phyloP scores from a whole-genome alignment of 2,797 vertebrate species.

The Poecilia gillii region DNA sequence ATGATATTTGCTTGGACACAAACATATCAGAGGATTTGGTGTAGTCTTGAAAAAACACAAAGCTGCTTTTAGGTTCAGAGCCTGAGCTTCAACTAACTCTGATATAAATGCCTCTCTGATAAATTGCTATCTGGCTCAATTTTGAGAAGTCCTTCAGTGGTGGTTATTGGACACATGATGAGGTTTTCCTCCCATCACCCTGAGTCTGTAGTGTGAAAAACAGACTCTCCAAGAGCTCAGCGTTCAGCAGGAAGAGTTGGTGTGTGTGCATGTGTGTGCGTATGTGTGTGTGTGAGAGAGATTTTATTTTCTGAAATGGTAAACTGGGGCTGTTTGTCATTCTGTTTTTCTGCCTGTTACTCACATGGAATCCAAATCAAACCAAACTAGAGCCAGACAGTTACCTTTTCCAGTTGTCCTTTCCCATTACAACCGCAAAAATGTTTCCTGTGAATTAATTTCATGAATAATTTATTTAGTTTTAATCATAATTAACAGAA shows the following conservation, averaged over 20 bases:
- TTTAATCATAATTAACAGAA: too few species aligned
- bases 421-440: not conserved
- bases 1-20: not conserved
- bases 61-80: not conserved
- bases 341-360: slow-evolving; percentile 9
- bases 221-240: slow-evolving; percentile 17
- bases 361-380: slow-evolving; percentile 17
- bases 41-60: not conserved
- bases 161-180: slow-evolving; percentile 18
- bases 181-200: slow-evolving; percentile 17
- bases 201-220: slow-evolving; percentile 1
- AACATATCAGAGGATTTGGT: not conserved
- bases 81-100: slow-evolving; percentile 12
- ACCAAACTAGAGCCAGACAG: not conserved
- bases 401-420: not conserved
- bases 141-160: slow-evolving; percentile 12
- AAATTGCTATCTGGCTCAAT: slow-evolving; percentile 35
- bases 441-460: not conserved
- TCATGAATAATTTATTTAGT: slow-evolving; percentile 1
- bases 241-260: not conserved
- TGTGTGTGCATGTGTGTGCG: too few species aligned
- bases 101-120: slow-evolving; percentile 21
- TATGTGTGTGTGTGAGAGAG: not conserved
- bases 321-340: slow-evolving; percentile 23
- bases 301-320: slow-evolving; percentile 18